A percentile compares a stretch with the other conserved stretches of the same genome.
phyloP scores from a whole-genome alignment of 1,140 invertebrate species.

The Brachionus paranguensis region DNA sequence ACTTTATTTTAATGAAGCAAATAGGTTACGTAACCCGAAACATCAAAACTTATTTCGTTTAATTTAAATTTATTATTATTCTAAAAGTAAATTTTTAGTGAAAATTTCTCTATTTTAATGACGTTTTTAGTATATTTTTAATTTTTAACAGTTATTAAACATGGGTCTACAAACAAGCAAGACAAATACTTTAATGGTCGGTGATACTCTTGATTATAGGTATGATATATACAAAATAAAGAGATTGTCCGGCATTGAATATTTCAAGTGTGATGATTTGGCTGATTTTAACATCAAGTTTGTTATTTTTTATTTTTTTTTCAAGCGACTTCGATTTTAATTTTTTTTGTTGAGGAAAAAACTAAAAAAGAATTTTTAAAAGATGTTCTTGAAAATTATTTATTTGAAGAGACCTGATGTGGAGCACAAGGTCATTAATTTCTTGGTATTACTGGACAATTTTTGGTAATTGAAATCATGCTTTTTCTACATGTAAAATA shows the following conservation, averaged over 20 bases:
- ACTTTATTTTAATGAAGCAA: neutral
- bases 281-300: constrained; percentile 19
- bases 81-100: neutral
- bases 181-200: neutral
- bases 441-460: too few species aligned
- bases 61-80: neutral
- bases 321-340: too few species aligned
- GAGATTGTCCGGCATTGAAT: neutral
- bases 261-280: constrained; percentile 31
- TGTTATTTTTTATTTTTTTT: neutral
- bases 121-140: neutral
- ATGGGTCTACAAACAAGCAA: constrained; percentile 33
- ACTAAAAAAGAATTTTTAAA: too few species aligned
- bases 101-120: neutral
- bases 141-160: neutral
- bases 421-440: too few species aligned
- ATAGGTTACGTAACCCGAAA: neutral
- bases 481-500: too few species aligned
- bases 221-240: constrained; percentile 40
- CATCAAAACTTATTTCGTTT: neutral
- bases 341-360: too few species aligned
- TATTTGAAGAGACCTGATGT: too few species aligned
- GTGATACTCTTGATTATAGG: neutral
- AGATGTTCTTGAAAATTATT: too few species aligned
- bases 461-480: too few species aligned